A percentile compares a stretch with the other conserved stretches of the same genome.
phyloP scores from a whole-genome alignment of 2,888 invertebrate species.

The Tortricodes alternella region DNA sequence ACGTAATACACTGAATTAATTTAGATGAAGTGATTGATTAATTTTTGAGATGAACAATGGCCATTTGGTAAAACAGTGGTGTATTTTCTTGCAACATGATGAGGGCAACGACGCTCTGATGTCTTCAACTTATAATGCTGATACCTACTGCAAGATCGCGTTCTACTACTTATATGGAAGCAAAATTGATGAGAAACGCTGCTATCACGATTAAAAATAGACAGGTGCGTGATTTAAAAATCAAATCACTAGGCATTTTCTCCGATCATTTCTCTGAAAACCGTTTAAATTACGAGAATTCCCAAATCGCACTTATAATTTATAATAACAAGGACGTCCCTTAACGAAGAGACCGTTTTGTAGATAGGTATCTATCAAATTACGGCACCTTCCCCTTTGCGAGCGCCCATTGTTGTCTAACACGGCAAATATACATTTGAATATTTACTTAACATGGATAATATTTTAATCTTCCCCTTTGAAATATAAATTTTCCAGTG shows the following conservation, averaged over 20 bases:
- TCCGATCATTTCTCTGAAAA: conserved; percentile 58
- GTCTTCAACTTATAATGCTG: too few species aligned
- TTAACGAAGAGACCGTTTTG: conserved; percentile 79
- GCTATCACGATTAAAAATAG: conserved; percentile 17
- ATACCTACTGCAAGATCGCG: too few species aligned
- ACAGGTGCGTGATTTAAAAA: conserved; percentile 25
- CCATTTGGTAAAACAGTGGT: background rate
- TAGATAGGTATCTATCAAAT: conserved; percentile 82
- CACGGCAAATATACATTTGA: conserved; percentile 84
- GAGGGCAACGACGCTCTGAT: too few species aligned
- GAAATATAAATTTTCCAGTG: conserved; percentile 82
- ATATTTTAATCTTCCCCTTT: conserved; percentile 84
- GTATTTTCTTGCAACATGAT: too few species aligned
- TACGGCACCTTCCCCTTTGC: conserved; percentile 72
- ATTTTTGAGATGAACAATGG: background rate
- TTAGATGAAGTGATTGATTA: background rate
- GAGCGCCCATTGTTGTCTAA: conserved; percentile 78
- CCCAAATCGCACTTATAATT: conserved; percentile 79
- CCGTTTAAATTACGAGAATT: conserved; percentile 72
- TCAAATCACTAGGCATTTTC: conserved; percentile 42
- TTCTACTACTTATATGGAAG: background rate
- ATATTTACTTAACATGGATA: conserved; percentile 84
- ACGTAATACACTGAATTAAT: conserved; percentile 3
- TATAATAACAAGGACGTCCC: conserved; percentile 78
- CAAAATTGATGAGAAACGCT: conserved; percentile 2